Conservation (phyloP, 2,797 vertebrate species). For the Phyllotis vaccarum region DNA sequence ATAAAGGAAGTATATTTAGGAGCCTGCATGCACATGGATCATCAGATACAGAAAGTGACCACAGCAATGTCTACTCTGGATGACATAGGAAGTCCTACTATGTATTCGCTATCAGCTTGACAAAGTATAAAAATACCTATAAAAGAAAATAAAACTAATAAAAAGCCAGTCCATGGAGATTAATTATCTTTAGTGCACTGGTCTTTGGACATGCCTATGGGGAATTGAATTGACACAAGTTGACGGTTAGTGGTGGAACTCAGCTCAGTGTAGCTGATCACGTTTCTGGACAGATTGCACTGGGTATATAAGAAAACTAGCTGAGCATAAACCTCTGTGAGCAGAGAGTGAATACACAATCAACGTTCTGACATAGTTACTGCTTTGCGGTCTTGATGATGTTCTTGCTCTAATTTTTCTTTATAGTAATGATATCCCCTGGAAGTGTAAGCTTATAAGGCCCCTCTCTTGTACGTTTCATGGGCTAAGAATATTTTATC, state of each 20-base stretch:
- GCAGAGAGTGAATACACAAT: background rate
- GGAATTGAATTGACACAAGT: background rate
- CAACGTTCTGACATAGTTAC: background rate
- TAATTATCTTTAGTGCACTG: background rate
- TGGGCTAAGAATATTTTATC: background rate
- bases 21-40: no score
- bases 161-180: background rate
- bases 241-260: no score
- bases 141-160: background rate
- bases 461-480: background rate
- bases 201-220: no score
- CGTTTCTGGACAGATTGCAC: background rate
- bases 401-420: background rate
- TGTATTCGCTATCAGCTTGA: background rate
- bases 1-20: background rate
- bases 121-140: background rate
- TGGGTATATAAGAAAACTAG: background rate
- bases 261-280: background rate
- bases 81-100: background rate
- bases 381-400: background rate
- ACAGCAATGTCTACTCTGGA: no score
- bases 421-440: background rate
- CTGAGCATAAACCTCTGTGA: background rate
- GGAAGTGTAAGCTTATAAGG: background rate
- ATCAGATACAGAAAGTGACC: background rate